phyloP scores from a whole-genome alignment of 2,113 vertebrate species.

The Eretmochelys imbricata region DNA sequence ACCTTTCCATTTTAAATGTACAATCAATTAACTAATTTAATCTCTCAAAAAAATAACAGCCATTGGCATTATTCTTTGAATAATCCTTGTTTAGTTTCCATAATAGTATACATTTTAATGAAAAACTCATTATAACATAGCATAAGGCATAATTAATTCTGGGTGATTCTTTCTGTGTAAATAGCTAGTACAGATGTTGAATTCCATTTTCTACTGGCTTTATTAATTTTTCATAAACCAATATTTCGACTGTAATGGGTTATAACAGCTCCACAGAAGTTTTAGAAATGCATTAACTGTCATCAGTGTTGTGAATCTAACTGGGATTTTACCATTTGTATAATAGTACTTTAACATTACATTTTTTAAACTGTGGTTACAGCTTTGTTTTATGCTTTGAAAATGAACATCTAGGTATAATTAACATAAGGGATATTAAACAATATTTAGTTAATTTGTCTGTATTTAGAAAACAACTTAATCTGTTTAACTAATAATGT shows the following conservation, averaged over 20 bases:
- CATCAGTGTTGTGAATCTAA: constrained; percentile 55
- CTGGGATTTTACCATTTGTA: constrained; percentile 39
- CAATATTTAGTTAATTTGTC: constrained; percentile 37
- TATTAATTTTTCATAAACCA: constrained; percentile 80
- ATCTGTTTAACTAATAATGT: background rate
- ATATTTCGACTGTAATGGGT: constrained; percentile 72
- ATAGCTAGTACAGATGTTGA: constrained; percentile 68
- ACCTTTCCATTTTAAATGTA: constrained; percentile 69
- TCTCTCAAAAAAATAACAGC: constrained; percentile 63
- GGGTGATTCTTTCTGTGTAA: constrained; percentile 71
- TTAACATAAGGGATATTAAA: constrained; percentile 33
- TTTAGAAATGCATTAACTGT: constrained; percentile 68
- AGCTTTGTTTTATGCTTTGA: background rate
- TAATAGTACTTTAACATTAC: background rate
- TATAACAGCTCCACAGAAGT: constrained; percentile 71
- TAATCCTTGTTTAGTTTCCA: constrained; percentile 77
- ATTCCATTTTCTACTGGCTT: constrained; percentile 73
- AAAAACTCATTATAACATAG: constrained; percentile 78
- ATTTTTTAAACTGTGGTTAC: constrained; percentile 38
- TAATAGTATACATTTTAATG: constrained; percentile 76
- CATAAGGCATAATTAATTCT: constrained; percentile 78
- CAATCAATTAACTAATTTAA: constrained; percentile 77
- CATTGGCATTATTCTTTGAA: constrained; percentile 70
- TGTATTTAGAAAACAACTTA: constrained; percentile 48
- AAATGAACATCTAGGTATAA: background rate